These are phyloP conservation scores for Marmota monax DNA, from an alignment of 2,113 vertebrate genomes.

Conservation along the genomic window DNA sequence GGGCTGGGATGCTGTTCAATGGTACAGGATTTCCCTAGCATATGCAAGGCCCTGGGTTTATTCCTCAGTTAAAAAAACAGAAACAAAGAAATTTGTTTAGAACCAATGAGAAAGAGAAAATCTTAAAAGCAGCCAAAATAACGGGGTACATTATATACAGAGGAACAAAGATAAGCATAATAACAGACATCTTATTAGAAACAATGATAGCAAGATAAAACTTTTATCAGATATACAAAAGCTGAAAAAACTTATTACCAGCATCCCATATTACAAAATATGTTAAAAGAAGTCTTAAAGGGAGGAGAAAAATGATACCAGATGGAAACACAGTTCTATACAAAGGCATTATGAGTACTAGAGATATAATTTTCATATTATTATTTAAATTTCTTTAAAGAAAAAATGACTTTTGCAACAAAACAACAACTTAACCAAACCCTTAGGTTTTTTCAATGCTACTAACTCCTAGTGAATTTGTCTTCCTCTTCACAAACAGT, in stretches of 20 bases:
- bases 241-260: neutral
- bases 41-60: no score
- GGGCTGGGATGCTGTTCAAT: no score
- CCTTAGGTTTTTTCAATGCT: slow-evolving; percentile 23
- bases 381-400: neutral
- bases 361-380: neutral
- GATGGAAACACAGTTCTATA: neutral
- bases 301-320: neutral
- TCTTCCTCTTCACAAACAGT: neutral
- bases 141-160: neutral
- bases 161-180: slow-evolving; percentile 5
- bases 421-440: neutral
- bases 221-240: neutral
- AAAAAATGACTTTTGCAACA: neutral
- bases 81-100: neutral
- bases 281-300: neutral
- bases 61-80: no score
- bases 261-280: neutral
- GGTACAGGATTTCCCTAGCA: no score
- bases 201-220: neutral
- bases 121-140: slow-evolving; percentile 4
- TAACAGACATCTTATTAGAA: neutral
- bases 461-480: neutral
- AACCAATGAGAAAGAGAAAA: slow-evolving; percentile 22
- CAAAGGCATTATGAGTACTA: neutral